phyloP scores from a whole-genome alignment of 2,797 vertebrate species.

The Pterois miles region DNA sequence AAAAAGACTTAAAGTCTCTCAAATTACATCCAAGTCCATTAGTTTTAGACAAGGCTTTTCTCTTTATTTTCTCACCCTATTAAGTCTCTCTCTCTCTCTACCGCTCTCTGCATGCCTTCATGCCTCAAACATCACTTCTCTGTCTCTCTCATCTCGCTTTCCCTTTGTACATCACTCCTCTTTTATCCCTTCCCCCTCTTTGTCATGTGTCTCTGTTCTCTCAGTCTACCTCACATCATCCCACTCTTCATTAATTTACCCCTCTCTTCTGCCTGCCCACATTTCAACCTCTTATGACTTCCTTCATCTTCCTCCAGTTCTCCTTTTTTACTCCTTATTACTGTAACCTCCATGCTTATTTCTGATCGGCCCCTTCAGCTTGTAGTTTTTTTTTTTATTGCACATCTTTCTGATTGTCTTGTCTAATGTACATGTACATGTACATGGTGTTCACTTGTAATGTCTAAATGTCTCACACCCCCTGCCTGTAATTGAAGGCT shows the following conservation, averaged over 20 bases:
- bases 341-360: neutral
- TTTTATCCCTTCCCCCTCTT: slow-evolving; percentile 43
- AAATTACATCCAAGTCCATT: slow-evolving; percentile 10
- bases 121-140: slow-evolving; percentile 30
- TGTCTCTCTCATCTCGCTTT: slow-evolving; percentile 39
- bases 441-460: slow-evolving; percentile 14
- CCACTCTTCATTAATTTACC: slow-evolving; percentile 43
- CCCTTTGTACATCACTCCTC: slow-evolving; percentile 36
- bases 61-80: neutral
- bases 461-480: slow-evolving; percentile 28
- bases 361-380: neutral
- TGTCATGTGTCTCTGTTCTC: slow-evolving; percentile 25
- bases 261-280: neutral
- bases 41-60: slow-evolving; percentile 2
- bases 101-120: neutral
- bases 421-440: neutral
- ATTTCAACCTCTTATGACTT: neutral
- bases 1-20: neutral
- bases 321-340: neutral
- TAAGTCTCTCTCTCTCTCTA: slow-evolving; percentile 15
- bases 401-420: neutral
- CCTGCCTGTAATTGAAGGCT: slow-evolving; percentile 38
- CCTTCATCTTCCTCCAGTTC: neutral
- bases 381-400: neutral
- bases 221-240: slow-evolving; percentile 13